Evolutionary conservation across 2,113 vertebrate species (phyloP), one percentile per base, ranked within the genome.

Genomic region (Seriola rivoliana): DNA sequence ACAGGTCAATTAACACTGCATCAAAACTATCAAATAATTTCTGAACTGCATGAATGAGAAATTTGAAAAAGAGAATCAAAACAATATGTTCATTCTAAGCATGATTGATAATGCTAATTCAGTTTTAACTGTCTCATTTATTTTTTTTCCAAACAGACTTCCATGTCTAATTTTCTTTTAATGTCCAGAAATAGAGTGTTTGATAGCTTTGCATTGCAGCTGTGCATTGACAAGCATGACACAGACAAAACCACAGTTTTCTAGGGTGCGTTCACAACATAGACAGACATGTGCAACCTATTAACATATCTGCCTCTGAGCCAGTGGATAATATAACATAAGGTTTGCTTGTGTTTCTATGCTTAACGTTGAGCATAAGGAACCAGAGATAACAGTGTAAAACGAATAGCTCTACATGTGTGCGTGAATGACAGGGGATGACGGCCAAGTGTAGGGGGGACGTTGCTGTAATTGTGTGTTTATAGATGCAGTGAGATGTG

Each of bases 221-320:
- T 90, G 84, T 80, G 81, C 88, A 87, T 88, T 88, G 84, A 91
- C 89, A 90, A 88, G 91, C 88, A 85, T 92, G 88, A 93, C 91
- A 92, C 82, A 91, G 87, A 94, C 90, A 93, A 88, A 90, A 91
- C 82, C 90, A 89, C 85, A 89, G 77, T 88, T 86, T 91, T 89
- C 68, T 81, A 77, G 69, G 71, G 81, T 83, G 88, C 71, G 80
- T 85, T 92, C 85, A 88, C 68, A 90, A 91, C 91, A 92, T 79
- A 88, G 79, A 93, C 75, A 89, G 84, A 91, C 89, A 91, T 90
- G 80, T 91, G 92, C 86, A 89, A 91, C 78, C 86, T 75, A 86
- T 92, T 92, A 90, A 87, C 87, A 89, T 82, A 91, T 89, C 87
- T 86, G 92, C 90, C 90, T 90, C 75, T 55, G 84, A 89, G 87